Conservation (phyloP, 1,140 invertebrate genomes). For the Caerostris darwini region DNA sequence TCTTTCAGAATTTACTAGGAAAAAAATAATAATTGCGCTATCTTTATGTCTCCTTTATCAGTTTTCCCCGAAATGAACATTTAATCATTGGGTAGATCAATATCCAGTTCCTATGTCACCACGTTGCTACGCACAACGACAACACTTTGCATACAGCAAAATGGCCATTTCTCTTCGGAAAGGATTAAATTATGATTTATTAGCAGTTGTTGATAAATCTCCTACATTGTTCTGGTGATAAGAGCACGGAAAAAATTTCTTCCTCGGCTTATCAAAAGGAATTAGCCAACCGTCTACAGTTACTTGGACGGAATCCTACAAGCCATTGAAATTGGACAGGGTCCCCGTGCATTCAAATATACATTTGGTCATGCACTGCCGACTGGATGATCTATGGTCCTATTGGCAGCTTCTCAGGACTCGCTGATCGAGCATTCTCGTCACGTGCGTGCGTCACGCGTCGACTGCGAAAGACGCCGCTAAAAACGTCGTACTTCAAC, state of each 20-base stretch:
- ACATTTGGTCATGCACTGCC: slow-evolving; percentile 66
- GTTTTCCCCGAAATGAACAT: slow-evolving; percentile 31
- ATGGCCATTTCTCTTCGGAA: slow-evolving; percentile 50
- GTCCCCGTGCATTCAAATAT: slow-evolving; percentile 61
- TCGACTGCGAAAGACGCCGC: slow-evolving; percentile 61
- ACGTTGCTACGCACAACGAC: not conserved
- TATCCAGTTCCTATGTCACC: slow-evolving; percentile 56
- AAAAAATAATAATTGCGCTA: slow-evolving; percentile 9
- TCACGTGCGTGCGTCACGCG: slow-evolving; percentile 66
- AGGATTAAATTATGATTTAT: slow-evolving; percentile 70
- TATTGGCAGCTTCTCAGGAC: slow-evolving; percentile 56
- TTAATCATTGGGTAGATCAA: slow-evolving; percentile 51
- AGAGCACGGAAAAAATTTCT: slow-evolving; percentile 35
- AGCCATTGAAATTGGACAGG: slow-evolving; percentile 57
- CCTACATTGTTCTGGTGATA: slow-evolving; percentile 66
- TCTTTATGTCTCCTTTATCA: slow-evolving; percentile 15
- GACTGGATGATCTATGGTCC: slow-evolving; percentile 65
- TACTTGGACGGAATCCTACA: slow-evolving; percentile 2
- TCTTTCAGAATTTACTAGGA: not conserved
- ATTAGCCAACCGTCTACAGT: slow-evolving; percentile 64
- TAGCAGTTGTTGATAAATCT: slow-evolving; percentile 50
- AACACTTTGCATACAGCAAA: slow-evolving; percentile 49
- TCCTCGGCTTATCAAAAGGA: slow-evolving; percentile 62
- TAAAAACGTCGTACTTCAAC: slow-evolving; percentile 4
- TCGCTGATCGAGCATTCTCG: not conserved